Evolutionary conservation across 2,888 invertebrate genomes (phyloP).

Genomic region (Leistus spinibarbis): DNA sequence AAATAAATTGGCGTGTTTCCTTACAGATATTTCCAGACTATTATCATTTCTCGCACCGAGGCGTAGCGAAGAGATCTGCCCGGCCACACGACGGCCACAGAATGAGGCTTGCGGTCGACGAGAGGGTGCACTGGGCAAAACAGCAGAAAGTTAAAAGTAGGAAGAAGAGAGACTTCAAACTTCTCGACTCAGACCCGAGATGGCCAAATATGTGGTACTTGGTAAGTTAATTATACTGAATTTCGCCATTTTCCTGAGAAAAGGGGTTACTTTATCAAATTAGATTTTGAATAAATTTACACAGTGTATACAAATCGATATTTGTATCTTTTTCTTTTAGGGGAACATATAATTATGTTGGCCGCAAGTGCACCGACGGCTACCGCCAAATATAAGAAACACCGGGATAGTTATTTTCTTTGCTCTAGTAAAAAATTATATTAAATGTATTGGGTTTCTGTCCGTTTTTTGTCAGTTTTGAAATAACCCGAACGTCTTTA

Average conservation of each 20-base stretch:
- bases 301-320: too few relatives aligned
- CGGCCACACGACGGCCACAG: constrained; percentile 74
- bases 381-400: too few relatives aligned
- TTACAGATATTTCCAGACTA: constrained; percentile 86
- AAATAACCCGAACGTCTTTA: too few relatives aligned
- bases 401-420: too few relatives aligned
- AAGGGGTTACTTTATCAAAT: too few relatives aligned
- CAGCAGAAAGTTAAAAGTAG: constrained; percentile 82
- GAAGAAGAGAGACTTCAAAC: constrained; percentile 77
- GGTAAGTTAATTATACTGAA: constrained; percentile 67
- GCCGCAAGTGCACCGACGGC: too few relatives aligned
- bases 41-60: constrained; percentile 83
- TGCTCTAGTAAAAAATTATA: too few relatives aligned
- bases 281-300: too few relatives aligned
- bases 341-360: too few relatives aligned
- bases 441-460: too few relatives aligned
- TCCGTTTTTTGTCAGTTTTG: too few relatives aligned
- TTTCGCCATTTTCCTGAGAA: background rate
- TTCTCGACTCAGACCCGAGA: constrained; percentile 75
- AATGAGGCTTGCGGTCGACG: constrained; percentile 71
- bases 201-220: constrained; percentile 98
- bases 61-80: constrained; percentile 78
- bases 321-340: too few relatives aligned
- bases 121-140: constrained; percentile 79
- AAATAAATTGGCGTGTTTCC: background rate